Base-by-base conservation (phyloP, 2,888 invertebrate species). In the Subacronicta megacephala region DNA sequence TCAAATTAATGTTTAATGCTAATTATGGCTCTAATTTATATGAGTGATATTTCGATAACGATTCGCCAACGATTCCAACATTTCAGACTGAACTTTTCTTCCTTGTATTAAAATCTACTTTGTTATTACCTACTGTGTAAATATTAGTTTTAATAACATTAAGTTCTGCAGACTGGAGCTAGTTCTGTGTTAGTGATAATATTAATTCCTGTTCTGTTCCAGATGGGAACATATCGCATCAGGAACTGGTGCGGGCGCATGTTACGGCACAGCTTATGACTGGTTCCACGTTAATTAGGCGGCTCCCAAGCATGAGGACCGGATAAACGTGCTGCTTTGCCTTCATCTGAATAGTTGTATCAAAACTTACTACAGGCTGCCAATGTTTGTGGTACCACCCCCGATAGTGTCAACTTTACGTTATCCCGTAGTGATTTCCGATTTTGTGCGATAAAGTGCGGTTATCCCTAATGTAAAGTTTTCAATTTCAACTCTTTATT, bases 271-370 rank as follows among this genome's bases (percentile, higher is more conserved):
- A 37, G 51, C 55, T 52, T 59, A 49, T 57, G 54, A 57, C 59
- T 55, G 59, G 54, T 43, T 37, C 23, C 23, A 47, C 20, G 31
- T 42, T 65, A 47, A 51, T 65, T 41, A 62, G 49, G 54, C 52
- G 50, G 59, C 60, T 53, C 43, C 15, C 33, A 31, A 46, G 40
- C 51, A 31, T 4, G 41, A 7, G 13, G 13, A 57, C 54, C 37
- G 38, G 53, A 60, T 17, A 35, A 57, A 60, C 53, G 35, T 38
- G 51, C 40, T 65, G 16, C 23, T 54, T 53, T 31, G 29, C n/a
- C 17, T 35, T 38, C 29, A 43, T 56, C 42, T 44, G 7, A 52
- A 55, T 62, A 60, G 59, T 41, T 35, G 9, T 44, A 45, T 47
- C 26, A n/a, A 61, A 53, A 42, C 44, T 59, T 59, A 49, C 36